Conservation (phyloP, 2,888 invertebrate genomes). For the Cheilosia variabilis region DNA sequence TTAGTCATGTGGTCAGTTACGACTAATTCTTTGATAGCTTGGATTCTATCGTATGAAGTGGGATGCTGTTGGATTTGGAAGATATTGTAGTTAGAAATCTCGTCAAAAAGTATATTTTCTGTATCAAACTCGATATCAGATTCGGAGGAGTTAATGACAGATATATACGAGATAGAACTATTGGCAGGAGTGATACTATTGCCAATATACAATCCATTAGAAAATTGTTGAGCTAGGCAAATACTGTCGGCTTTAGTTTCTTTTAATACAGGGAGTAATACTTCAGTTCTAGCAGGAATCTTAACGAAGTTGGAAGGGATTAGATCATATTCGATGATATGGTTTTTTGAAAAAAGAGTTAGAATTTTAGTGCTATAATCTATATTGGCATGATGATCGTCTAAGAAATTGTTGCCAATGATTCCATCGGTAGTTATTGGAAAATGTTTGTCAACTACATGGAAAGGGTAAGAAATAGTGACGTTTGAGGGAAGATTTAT, state of each 20-base stretch:
- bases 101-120: no score
- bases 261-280: not conserved
- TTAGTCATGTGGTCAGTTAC: not conserved
- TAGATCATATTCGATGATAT: no score
- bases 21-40: conserved; percentile 5
- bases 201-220: not conserved
- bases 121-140: no score
- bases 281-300: no score
- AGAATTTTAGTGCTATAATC: not conserved
- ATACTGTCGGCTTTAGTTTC: not conserved
- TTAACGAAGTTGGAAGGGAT: not conserved
- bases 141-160: not conserved
- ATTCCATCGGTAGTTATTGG: not conserved
- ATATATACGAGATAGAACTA: not conserved
- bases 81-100: no score
- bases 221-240: not conserved
- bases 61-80: no score
- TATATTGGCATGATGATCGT: not conserved
- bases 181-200: no score
- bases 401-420: not conserved
- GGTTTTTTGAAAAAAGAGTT: no score
- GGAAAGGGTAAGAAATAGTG: not conserved
- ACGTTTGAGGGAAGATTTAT: not conserved
- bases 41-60: no score
- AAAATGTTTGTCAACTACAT: not conserved